Base-by-base conservation (phyloP, 2,888 invertebrate genomes). In the Hylaea fasciaria region DNA sequence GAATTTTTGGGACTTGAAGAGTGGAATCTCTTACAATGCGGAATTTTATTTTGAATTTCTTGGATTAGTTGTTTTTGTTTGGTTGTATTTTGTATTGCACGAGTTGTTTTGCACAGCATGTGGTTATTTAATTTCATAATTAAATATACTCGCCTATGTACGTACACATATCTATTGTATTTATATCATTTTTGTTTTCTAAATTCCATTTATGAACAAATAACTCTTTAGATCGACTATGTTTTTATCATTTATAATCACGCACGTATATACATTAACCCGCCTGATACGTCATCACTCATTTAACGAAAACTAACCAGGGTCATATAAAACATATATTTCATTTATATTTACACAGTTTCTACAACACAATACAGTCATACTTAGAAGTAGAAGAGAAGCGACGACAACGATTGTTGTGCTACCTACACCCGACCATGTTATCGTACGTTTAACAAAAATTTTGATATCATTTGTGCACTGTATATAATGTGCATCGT, bases 361-460 rank as follows among this genome's bases (percentile, higher is more conserved):
- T 81, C 91, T 86, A 86, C 90, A 82, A 87, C 84, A 85, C 90
- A 89, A 87, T 88, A 84, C 91, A 91, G 85, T 89, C 92, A 82
- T 91, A 91, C 90, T 85, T 91, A 91, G 87, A 87, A 73, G 83
- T 90, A 68, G 86, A 90, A 76, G 89, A 88, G 78, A 79, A 85
- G 74, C 81, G 86, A 72, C 82, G 87, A 60, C 85, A 76, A 65
- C 85, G 86, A 70, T 81, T 83, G 56, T 62, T 62, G 68, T 87
- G 86, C 87, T 85, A 84, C 85, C 78, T 89, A 69, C 89, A 88
- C 71, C 85, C 86, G 65, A 81, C 86, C 59, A 76, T 81, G 68
- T 81, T 73, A 88, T 86, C 80, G 89, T 92, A 92, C 79, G 92
- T 91, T 81, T 72, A 69, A 48, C 16, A 14, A 14, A 52, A 77